Base-by-base conservation (phyloP, 35 echinoderm and acorn worm species). In the Heliocidaris erythrogramma region DNA sequence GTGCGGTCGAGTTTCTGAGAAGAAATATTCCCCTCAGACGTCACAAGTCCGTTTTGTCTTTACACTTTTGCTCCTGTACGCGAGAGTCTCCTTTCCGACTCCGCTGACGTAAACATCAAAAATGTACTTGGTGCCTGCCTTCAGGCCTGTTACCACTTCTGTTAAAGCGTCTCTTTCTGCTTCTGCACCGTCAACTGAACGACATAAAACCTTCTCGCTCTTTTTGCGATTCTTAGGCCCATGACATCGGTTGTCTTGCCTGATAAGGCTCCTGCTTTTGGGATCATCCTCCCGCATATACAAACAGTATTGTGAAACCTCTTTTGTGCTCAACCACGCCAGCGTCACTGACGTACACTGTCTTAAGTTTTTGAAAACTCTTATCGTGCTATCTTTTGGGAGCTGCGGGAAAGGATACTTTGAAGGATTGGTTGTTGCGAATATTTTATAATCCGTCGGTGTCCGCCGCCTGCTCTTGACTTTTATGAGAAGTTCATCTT, bases 101-200 rank as follows among this genome's bases (percentile, higher is more conserved):
- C 98, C 96, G 49, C 88, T 96, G 31, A 99, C 97, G 52, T 99
- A 99, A 7, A 99, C 97, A 94, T 99, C 98, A 93, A 99, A 99
- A 69, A 97, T 91, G 88, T 99, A 99, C 10, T 88, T 96, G 21
- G 98, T 99, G 48, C 93, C 97, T 30, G 95, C 93, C 93, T 91
- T 91, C 35, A 99, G 88, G 48, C 95, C 97, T 10, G 92, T 95
- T 13, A 99, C 95, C 16, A 48, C 94, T 92, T 99, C 96, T 24
- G 92, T 97, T 31, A 99, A 92, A 60, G 97, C 98, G 27, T 95
- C 97, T 71, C 85, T 91, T 7, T 99, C 94, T 52, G 90, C 59
- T 87, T 96, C 97, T 7, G 88, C 56, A 6, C 95, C 97, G 16
- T 96, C 91, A 2, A 97, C 93, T 88, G 95, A 86, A 30, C 95